Conservation (phyloP, 1,140 invertebrate genomes). For the Sitophilus oryzae region DNA sequence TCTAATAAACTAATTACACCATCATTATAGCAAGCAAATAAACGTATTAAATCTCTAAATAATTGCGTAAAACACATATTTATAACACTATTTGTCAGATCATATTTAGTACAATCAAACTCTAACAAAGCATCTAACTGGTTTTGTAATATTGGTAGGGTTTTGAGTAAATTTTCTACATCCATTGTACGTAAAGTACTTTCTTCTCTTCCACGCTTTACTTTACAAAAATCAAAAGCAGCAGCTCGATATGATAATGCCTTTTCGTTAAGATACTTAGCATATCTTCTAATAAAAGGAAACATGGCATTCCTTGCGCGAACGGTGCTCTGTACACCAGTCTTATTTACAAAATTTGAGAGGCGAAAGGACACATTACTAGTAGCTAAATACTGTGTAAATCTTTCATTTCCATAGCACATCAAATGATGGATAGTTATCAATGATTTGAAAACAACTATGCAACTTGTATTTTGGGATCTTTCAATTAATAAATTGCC, state of each 20-base stretch:
- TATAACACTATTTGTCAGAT: slow-evolving; percentile 97
- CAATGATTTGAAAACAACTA: slow-evolving; percentile 96
- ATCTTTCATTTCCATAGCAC: slow-evolving; percentile 99
- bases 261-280: slow-evolving; percentile 99
- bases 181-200: slow-evolving; percentile 95
- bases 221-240: slow-evolving; percentile 99
- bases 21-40: slow-evolving; percentile 99
- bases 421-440: slow-evolving; percentile 98
- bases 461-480: slow-evolving; percentile 96
- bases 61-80: slow-evolving; percentile 98
- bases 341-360: slow-evolving; percentile 95
- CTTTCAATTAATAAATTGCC: slow-evolving; percentile 97
- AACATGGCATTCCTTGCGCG: slow-evolving; percentile 87
- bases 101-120: slow-evolving; percentile 96
- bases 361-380: slow-evolving; percentile 99
- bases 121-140: slow-evolving; percentile 95
- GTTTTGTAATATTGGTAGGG: slow-evolving; percentile 89
- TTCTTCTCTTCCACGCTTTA: slow-evolving; percentile 97
- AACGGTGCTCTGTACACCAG: slow-evolving; percentile 71
- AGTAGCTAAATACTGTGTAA: slow-evolving; percentile 98
- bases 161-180: slow-evolving; percentile 95
- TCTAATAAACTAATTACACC: slow-evolving; percentile 98
- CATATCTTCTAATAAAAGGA: slow-evolving; percentile 96
- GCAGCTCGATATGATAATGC: slow-evolving; percentile 95
- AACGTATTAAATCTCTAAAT: slow-evolving; percentile 94